Evolutionary conservation across 2,113 vertebrate species (phyloP), one percentile per base, ranked within the genome.

Genomic region (Syngnathoides biaculeatus): DNA sequence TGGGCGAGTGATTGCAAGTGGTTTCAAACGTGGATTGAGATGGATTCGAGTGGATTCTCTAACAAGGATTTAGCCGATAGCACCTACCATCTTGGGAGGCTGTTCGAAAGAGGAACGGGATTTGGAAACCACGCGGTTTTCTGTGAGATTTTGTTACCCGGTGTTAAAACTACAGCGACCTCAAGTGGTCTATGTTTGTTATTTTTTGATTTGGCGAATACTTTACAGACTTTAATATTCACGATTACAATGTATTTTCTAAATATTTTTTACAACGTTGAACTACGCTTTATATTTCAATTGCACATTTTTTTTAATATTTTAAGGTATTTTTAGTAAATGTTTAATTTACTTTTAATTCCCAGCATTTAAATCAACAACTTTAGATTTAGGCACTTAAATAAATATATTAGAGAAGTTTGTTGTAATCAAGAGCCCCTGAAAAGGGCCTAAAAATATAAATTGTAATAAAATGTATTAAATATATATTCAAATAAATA

Each of bases 81-180:
- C 55, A 92, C 92, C 84, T 91, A 92, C 91, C 91, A 93, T 93
- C 82, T 91, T 88, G 11, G 74, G 83, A 86, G 80, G 83, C 15
- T 67, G 77, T 84, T 72, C 79, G 74, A 87, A 89, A 92, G 87
- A 92, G 90, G 89, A 87, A 81, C 79, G 68, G 14, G 67, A 77
- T 48, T 38, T 55, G 39, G 6, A 86, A 84, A 39, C 70, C 84
- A 73, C 91, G 88, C 91, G 90, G 65, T 68, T 88, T 87, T 88
- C 81, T 80, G 84, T 86, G 88, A 84, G 89, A 90, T 42, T 84
- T 84, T 87, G 59, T 12, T 0, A 9, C 13, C 38, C 8, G 2
- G 14, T 0, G 7, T 1, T 0, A 17, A 65, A n/a, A 24, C n/a
- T n/a, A 69, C 79, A 22, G 2, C 70, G 38, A 22, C 22, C 8